Conservation (phyloP, 2,797 vertebrate species). For the Periophthalmus magnuspinnatus region DNA sequence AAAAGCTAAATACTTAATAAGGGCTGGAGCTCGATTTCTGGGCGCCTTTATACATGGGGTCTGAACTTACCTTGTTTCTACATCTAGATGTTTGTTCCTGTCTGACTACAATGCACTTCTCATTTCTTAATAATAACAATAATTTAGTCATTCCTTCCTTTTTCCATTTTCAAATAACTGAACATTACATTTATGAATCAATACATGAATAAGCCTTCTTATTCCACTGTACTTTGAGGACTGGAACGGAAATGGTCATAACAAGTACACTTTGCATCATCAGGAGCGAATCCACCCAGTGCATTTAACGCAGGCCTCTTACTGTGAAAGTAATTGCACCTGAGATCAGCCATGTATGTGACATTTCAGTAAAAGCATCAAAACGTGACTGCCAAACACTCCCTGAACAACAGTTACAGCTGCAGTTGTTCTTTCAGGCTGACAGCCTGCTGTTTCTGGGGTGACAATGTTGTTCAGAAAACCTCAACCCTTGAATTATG, state of each 20-base stretch:
- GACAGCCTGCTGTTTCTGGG: slow-evolving; percentile 21
- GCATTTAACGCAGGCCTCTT: slow-evolving; percentile 65
- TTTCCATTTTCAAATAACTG: slow-evolving; percentile 39
- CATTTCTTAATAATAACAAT: slow-evolving; percentile 22
- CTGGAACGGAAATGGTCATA: slow-evolving; percentile 40
- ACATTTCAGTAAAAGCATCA: slow-evolving; percentile 82
- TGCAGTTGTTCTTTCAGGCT: slow-evolving; percentile 39
- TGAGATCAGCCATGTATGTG: slow-evolving; percentile 69
- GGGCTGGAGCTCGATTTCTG: too few relatives aligned
- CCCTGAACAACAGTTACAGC: slow-evolving; percentile 27
- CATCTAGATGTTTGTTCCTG: slow-evolving; percentile 10
- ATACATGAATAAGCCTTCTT: slow-evolving; percentile 34
- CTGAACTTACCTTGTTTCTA: not conserved
- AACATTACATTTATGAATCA: slow-evolving; percentile 46
- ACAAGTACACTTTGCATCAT: slow-evolving; percentile 56
- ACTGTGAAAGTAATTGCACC: slow-evolving; percentile 70
- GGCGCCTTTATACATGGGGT: not conserved
- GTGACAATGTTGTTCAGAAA: slow-evolving; percentile 17
- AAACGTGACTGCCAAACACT: slow-evolving; percentile 41
- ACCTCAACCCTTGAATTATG: not conserved
- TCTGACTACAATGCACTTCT: not conserved
- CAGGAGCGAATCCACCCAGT: slow-evolving; percentile 43
- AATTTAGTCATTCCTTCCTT: slow-evolving; percentile 23
- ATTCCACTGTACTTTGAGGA: slow-evolving; percentile 50
- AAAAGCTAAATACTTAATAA: too few relatives aligned